phyloP scores from a whole-genome alignment of 2,888 invertebrate genomes.

The Pyrgus malvae region DNA sequence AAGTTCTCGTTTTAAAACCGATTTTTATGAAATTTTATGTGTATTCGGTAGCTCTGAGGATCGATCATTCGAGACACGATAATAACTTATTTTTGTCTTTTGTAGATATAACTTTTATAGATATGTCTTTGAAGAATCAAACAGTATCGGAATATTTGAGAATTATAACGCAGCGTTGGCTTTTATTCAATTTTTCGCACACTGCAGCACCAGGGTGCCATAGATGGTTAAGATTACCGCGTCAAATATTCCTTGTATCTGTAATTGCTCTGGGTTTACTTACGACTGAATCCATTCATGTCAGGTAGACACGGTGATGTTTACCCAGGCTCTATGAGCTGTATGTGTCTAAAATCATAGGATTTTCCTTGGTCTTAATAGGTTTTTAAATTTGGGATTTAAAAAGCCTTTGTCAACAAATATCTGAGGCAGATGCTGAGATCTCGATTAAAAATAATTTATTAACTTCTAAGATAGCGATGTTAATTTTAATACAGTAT shows the following conservation, averaged over 20 bases:
- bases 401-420: neutral
- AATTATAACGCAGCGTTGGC: neutral
- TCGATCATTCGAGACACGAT: too few species aligned
- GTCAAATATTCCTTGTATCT: constrained; percentile 6
- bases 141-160: neutral
- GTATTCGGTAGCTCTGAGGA: too few species aligned
- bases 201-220: neutral
- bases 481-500: neutral
- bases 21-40: too few species aligned
- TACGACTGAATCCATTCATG: neutral
- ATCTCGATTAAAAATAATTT: neutral
- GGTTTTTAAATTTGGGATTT: too few species aligned
- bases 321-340: too few species aligned
- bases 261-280: constrained; percentile 3
- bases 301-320: too few species aligned
- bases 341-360: too few species aligned
- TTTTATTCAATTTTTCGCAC: neutral
- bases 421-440: neutral
- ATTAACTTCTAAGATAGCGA: neutral
- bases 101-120: too few species aligned
- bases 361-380: neutral
- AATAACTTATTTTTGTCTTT: too few species aligned
- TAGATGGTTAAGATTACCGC: constrained; percentile 7
- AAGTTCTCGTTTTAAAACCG: too few species aligned
- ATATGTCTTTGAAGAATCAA: neutral